Percentiles rank a stretch among this genome's conserved stretches.
phyloP scores from a whole-genome alignment of 92 coral and sea anemone species.

The Porites rus region DNA sequence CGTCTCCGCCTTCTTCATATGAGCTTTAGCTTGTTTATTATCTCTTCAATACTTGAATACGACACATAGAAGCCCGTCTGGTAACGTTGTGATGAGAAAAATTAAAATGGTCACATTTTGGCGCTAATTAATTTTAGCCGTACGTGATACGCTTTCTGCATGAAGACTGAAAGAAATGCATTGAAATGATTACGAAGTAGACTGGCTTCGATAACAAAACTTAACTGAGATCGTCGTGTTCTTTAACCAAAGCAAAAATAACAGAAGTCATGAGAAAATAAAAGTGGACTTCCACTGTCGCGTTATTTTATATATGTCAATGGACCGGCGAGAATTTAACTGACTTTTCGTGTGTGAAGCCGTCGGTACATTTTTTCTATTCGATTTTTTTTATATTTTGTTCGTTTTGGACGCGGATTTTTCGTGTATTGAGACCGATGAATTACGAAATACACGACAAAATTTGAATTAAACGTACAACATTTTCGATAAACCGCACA shows the following conservation, averaged over 20 bases:
- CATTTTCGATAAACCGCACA: not conserved
- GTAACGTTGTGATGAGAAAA: constrained; percentile 49
- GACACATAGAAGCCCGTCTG: constrained; percentile 47
- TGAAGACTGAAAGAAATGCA: not conserved
- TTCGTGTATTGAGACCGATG: not conserved
- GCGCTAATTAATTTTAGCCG: no score
- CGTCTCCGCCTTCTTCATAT: no score
- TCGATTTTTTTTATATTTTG: not conserved
- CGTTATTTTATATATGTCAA: not conserved
- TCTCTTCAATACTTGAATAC: constrained; percentile 44
- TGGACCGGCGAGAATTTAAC: not conserved
- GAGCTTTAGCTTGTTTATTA: constrained; percentile 17
- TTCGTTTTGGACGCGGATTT: not conserved
- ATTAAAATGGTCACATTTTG: not conserved
- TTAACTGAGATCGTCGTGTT: constrained; percentile 7
- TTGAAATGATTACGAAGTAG: constrained; percentile 1
- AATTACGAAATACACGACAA: not conserved
- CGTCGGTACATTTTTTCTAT: not conserved
- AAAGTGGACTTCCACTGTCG: constrained; percentile 4
- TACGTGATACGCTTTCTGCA: not conserved
- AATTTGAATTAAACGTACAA: constrained; percentile 1
- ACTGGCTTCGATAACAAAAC: constrained; percentile 1
- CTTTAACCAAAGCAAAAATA: constrained; percentile 5
- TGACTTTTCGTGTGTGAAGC: not conserved
- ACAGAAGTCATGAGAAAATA: not conserved